phyloP scores from a whole-genome alignment of 2,113 vertebrate species.

The Actinemys pallida region DNA sequence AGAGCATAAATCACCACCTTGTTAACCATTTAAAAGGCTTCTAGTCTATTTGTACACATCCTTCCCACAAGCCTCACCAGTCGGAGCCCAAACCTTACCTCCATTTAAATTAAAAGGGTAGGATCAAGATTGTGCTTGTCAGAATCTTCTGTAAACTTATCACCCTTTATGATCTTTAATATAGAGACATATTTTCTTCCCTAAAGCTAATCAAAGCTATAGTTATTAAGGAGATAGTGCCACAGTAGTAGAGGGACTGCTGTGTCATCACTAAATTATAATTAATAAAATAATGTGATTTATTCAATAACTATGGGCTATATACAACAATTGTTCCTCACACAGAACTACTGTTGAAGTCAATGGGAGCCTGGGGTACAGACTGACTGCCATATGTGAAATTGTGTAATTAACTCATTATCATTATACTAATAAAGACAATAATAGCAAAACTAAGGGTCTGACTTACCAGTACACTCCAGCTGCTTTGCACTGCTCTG shows the following conservation, averaged over 20 bases:
- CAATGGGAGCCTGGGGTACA: not conserved
- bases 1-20: not conserved
- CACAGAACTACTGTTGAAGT: not conserved
- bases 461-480: not conserved
- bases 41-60: not conserved
- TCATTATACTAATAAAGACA: accelerated
- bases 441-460: not conserved
- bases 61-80: not conserved
- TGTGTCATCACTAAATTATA: not conserved
- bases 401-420: not conserved
- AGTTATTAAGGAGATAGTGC: not conserved
- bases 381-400: not conserved
- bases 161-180: not conserved
- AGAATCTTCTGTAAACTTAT: not conserved
- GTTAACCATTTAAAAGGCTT: not conserved
- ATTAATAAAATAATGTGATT: not conserved
- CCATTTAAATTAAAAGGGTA: not conserved
- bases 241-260: not conserved
- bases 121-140: not conserved
- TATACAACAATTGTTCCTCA: not conserved
- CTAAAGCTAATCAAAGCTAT: not conserved
- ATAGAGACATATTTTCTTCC: not conserved
- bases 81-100: not conserved
- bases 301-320: not conserved
- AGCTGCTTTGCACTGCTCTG: not conserved